These are phyloP conservation scores for Thecocarcelia acutangulata DNA, from an alignment of 2,888 invertebrate species.

Conservation along the genomic window DNA sequence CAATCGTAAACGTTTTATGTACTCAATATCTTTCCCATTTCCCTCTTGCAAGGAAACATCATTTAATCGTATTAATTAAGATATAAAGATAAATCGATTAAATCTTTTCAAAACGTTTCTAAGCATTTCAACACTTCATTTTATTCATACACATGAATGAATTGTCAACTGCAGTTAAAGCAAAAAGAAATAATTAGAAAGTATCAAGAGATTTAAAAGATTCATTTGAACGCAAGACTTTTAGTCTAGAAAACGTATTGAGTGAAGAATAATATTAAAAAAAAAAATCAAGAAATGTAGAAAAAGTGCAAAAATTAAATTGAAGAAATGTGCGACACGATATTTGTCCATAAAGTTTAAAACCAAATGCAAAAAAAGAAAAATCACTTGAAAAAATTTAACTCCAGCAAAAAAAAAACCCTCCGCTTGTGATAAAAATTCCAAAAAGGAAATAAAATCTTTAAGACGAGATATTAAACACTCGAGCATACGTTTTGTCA, in stretches of 20 bases:
- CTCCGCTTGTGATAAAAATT: background rate
- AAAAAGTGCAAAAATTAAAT: constrained; percentile 37
- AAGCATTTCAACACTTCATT: constrained; percentile 43
- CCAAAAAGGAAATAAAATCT: background rate
- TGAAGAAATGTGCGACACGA: constrained; percentile 38
- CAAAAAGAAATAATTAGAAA: constrained; percentile 25
- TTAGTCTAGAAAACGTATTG: constrained; percentile 1
- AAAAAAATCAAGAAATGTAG: constrained; percentile 19
- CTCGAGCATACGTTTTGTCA: constrained; percentile 10
- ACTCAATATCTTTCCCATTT: background rate
- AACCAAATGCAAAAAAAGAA: constrained; percentile 26
- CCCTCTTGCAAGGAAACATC: constrained; percentile 16
- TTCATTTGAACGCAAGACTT: constrained; percentile 1
- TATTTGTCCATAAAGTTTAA: constrained; percentile 41
- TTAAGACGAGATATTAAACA: constrained; percentile 9
- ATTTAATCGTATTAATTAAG: constrained; percentile 51
- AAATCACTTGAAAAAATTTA: constrained; percentile 27
- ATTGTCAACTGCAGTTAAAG: constrained; percentile 53
- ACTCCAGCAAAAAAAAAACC: constrained; percentile 24
- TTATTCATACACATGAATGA: constrained; percentile 39
- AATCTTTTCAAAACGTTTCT: constrained; percentile 33
- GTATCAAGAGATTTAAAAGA: constrained; percentile 23
- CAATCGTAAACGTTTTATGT: no score
- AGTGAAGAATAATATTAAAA: constrained; percentile 11
- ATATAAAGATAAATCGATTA: constrained; percentile 46